Percentiles rank a stretch among this genome's conserved stretches.
Conservation (phyloP, 64 coral and sea anemone genomes). For the Dendrophyllia cribrosa region DNA sequence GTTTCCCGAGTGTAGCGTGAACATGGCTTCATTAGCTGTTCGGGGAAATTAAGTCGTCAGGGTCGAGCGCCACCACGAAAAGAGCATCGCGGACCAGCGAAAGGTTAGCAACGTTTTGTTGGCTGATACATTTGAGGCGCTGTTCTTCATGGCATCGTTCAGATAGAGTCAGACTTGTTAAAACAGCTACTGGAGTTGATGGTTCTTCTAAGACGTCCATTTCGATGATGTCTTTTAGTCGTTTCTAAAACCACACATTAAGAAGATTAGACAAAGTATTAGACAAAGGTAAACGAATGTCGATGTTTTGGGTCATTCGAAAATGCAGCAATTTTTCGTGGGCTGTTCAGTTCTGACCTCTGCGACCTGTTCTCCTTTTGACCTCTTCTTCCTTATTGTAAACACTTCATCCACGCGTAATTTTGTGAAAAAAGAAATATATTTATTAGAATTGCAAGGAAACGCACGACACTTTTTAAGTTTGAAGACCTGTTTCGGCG, state of each 20-base stretch:
- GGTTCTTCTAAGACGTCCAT: slow-evolving; percentile 6
- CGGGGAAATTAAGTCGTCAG: slow-evolving; percentile 51
- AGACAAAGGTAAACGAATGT: too few species aligned
- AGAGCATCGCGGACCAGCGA: slow-evolving; percentile 66
- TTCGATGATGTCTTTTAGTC: slow-evolving; percentile 61
- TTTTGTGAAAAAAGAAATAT: too few species aligned
- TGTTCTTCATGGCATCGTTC: slow-evolving; percentile 58
- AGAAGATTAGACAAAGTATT: neutral
- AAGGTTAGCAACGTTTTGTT: slow-evolving; percentile 56
- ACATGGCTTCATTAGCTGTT: slow-evolving; percentile 77
- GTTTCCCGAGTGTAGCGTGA: slow-evolving; percentile 78
- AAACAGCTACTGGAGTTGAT: slow-evolving; percentile 2
- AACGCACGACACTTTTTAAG: too few species aligned
- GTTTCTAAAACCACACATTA: slow-evolving; percentile 20
- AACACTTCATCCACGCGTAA: too few species aligned
- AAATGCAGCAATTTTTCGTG: too few species aligned
- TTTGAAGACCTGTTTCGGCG: too few species aligned
- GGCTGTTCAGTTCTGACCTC: too few species aligned
- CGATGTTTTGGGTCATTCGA: too few species aligned
- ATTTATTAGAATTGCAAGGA: too few species aligned
- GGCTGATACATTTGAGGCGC: slow-evolving; percentile 46
- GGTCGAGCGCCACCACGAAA: slow-evolving; percentile 81
- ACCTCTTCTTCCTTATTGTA: too few species aligned
- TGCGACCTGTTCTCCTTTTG: too few species aligned
- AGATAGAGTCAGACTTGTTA: slow-evolving; percentile 66